Percentiles rank a stretch among this genome's conserved stretches.
phyloP scores from a whole-genome alignment of 2,797 vertebrate genomes.

The Allochrocebus solatus region DNA sequence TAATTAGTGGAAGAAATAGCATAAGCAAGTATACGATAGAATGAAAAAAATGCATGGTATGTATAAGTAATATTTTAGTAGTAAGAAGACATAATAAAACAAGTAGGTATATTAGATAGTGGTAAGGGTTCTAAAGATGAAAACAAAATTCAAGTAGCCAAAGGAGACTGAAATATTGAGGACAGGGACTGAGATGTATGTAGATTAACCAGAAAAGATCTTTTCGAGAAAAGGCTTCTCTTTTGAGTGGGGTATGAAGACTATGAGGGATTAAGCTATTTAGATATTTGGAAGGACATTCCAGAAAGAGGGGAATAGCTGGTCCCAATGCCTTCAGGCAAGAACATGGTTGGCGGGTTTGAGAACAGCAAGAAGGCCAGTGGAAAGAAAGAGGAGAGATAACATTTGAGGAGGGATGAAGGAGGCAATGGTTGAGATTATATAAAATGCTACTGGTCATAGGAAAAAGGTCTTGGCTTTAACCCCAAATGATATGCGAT shows the following conservation, averaged over 20 bases:
- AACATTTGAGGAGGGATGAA: background rate
- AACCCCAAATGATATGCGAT: background rate
- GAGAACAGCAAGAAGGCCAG: background rate
- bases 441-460: background rate
- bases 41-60: background rate
- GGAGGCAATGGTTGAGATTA: background rate
- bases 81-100: background rate
- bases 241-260: background rate
- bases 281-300: background rate
- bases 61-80: background rate
- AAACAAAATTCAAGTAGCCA: background rate
- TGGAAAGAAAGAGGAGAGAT: background rate
- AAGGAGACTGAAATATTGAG: background rate
- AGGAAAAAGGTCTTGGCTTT: background rate
- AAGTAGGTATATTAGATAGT: background rate
- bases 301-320: background rate
- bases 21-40: background rate
- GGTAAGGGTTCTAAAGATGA: background rate
- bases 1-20: background rate
- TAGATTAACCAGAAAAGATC: background rate
- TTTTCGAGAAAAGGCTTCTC: background rate
- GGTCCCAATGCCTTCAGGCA: background rate
- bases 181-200: background rate
- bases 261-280: background rate
- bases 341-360: background rate